Base-by-base conservation (phyloP, 2,888 invertebrate genomes). In the Drosophila leonis region DNA sequence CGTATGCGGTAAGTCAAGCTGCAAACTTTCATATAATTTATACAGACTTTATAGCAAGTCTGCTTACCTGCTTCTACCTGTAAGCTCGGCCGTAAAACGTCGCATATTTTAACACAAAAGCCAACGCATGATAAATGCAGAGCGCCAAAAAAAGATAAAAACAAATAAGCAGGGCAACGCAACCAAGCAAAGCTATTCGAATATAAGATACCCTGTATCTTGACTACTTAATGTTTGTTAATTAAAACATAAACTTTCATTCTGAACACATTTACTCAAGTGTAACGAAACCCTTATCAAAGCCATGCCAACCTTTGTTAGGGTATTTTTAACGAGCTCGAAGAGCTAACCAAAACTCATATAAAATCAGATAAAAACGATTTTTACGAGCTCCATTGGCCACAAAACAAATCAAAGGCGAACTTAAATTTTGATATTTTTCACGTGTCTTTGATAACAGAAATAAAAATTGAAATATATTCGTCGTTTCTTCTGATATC, bases 1-100 rank as follows among this genome's bases (percentile, higher is more conserved):
- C 91, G 66, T 91, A 91, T 90, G 92, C 91, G 91, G 91, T 91
- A 85, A 91, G 91, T 42, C 70, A 37, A 61, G 20, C 39, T 35
- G 20, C 37, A 51, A 55, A 24, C 3, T 20, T 13, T 39, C 61
- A 75, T 71, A 68, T 75, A 75, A 71, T 72, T 72, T 67, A 78
- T 76, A 64, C 61, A 31, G 60, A 72, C 56, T 69, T 80, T 72
- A 80, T 76, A 79, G 67, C 80, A 71, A 75, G 77, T 71, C 71
- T 64, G 49, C 10, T 48, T 60, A 24, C 27, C 54, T 54, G 37
- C 12, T 6, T 33, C 60, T 56, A 37, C 51, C 60, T 65, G 61
- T 72, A 65, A 80, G 65, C 68, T 56, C 68, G 54, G 41, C 55
- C 80, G 66, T 76, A 66, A 80, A 75, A 69, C 35, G 61, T 64